Evolutionary conservation across 2,888 invertebrate species (phyloP), one percentile per base, ranked within the genome.

Genomic region (Trisateles emortualis): DNA sequence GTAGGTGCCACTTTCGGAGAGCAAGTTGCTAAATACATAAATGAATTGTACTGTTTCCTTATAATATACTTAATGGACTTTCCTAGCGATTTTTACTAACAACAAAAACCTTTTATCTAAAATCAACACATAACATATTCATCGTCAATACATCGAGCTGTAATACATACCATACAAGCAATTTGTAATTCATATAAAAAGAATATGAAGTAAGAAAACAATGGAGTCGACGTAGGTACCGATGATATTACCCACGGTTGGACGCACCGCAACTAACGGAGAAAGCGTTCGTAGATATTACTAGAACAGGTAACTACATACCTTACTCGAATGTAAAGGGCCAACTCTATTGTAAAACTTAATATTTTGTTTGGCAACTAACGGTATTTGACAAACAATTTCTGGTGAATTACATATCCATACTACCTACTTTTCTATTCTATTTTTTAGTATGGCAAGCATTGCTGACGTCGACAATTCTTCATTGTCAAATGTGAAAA

Each of bases 181-280:
- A 58, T 59, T 66, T 59, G 71, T 69, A 64, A 69, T 67, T 70
- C 53, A 59, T 59, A 71, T 60, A 77, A 77, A 78, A 74, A 78
- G 41, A 57, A 51, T 62, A 70, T 54, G 60, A 74, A 76, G 73
- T 75, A 71, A 52, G 48, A 79, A 80, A 80, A 86, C 83, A 86
- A 84, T 83, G 64, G 77, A 73, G 66, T 69, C 63, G 66, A 78
- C 67, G 79, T 74, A 78, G 75, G 68, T 66, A 74, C 70, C 67
- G 64, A 72, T 74, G 74, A 64, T 71, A 81, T 83, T 84, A 83
- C 81, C 74, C 80, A 84, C 86, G 87, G 81, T 79, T 72, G 73
- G 83, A 79, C 83, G 85, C 83, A 83, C 78, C 62, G 65, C 70
- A 72, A 68, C 57, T 65, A 68, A 58, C 65, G 61, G 87, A 81